Evolutionary conservation across 1,140 invertebrate genomes (phyloP).

Genomic region (Neelides sp.): DNA sequence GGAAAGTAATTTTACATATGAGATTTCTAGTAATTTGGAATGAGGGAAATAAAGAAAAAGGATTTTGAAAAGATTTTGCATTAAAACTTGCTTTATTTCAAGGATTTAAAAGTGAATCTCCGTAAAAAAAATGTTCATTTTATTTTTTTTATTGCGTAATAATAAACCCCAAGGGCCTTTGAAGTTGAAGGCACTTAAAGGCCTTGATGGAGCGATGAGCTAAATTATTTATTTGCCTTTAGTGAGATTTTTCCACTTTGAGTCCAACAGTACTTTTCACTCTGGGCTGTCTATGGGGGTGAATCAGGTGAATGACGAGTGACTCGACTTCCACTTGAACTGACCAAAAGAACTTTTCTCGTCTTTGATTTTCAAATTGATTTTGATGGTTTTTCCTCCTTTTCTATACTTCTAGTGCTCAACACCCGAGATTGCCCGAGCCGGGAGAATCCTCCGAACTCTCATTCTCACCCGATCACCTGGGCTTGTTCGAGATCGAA

Average conservation of each 20-base stretch:
- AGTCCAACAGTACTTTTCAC: conserved; percentile 1
- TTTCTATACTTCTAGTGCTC: conserved; percentile 10
- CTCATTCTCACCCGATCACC: conserved; percentile 50
- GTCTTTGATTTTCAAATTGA: not conserved
- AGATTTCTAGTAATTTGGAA: not conserved
- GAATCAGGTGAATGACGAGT: not conserved
- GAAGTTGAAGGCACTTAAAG: not conserved
- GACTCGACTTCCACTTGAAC: conserved; percentile 3
- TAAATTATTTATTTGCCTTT: not conserved
- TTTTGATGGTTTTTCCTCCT: conserved; percentile 11
- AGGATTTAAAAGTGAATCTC: not conserved
- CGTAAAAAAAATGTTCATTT: not conserved
- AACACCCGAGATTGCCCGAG: conserved; percentile 45
- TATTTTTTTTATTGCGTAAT: not conserved
- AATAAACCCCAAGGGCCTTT: too few relatives aligned
- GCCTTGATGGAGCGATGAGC: not conserved
- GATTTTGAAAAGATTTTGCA: not conserved
- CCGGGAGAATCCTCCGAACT: conserved; percentile 55
- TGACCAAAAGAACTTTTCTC: not conserved
- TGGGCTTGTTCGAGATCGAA: conserved; percentile 49
- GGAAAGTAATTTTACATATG: not conserved
- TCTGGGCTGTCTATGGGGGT: not conserved
- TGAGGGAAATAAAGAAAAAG: not conserved
- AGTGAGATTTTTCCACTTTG: not conserved
- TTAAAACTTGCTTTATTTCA: not conserved